Conservation (phyloP, 2,797 vertebrate species). For the Notolepis coatsorum region DNA sequence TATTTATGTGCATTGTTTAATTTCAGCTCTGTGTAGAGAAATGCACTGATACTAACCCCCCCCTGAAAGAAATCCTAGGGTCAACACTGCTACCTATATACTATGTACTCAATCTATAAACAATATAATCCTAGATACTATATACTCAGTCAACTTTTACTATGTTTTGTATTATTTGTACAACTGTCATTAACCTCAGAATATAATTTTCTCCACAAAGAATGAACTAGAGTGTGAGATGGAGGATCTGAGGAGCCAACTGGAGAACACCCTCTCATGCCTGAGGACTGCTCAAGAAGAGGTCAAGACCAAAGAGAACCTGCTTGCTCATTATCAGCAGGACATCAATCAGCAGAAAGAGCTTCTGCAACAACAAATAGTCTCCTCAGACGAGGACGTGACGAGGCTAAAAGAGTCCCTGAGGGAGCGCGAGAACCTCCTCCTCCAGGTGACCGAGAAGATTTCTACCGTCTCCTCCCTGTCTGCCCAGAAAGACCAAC, state of each 20-base stretch:
- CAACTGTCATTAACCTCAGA: too few relatives aligned
- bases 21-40: too few relatives aligned
- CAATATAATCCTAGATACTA: too few relatives aligned
- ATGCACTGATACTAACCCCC: too few relatives aligned
- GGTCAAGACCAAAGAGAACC: slow-evolving; percentile 2
- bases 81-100: too few relatives aligned
- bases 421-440: slow-evolving; percentile 39
- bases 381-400: slow-evolving; percentile 58
- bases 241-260: slow-evolving; percentile 8
- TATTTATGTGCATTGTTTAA: too few relatives aligned
- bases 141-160: too few relatives aligned
- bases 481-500: slow-evolving; percentile 66
- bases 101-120: too few relatives aligned
- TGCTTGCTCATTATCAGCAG: slow-evolving; percentile 30
- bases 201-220: too few relatives aligned
- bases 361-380: slow-evolving; percentile 51
- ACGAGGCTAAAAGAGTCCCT: slow-evolving; percentile 53
- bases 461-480: slow-evolving; percentile 54
- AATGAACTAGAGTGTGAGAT: slow-evolving; percentile 61
- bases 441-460: slow-evolving; percentile 57
- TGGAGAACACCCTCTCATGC: neutral
- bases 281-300: slow-evolving; percentile 11
- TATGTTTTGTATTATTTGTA: too few relatives aligned
- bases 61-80: too few relatives aligned
- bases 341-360: slow-evolving; percentile 50